A percentile compares a stretch with the other conserved stretches of the same genome.
These are phyloP conservation scores for Armadillidium nasatum DNA, from an alignment of 1,140 invertebrate species.

Conservation along the genomic window DNA sequence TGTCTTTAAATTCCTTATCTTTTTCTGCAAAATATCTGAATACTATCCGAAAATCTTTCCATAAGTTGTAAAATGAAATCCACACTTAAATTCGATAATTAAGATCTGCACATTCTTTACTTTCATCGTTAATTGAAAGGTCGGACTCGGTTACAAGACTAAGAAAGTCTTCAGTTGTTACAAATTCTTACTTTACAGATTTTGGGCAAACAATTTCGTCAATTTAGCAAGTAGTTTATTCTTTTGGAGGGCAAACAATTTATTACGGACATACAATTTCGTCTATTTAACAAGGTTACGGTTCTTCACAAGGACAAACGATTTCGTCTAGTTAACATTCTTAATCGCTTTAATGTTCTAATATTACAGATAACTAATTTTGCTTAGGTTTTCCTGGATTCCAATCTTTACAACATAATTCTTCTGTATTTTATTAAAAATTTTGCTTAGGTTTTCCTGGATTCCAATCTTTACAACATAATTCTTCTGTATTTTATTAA, in stretches of 20 bases:
- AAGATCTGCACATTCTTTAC: not conserved
- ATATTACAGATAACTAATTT: too few species aligned
- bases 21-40: not conserved
- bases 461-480: too few species aligned
- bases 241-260: not conserved
- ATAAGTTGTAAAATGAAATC: not conserved
- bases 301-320: not conserved
- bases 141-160: not conserved
- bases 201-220: not conserved
- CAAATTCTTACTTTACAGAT: not conserved
- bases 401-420: too few species aligned
- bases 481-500: too few species aligned
- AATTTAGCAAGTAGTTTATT: not conserved
- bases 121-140: not conserved
- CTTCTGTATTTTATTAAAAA: too few species aligned
- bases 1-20: not conserved
- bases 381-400: too few species aligned
- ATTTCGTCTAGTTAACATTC: too few species aligned
- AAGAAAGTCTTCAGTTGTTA: not conserved
- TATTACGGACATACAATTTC: not conserved
- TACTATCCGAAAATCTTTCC: not conserved
- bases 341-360: too few species aligned
- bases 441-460: too few species aligned
- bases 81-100: not conserved
- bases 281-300: not conserved